Base-by-base conservation (phyloP, 2,797 vertebrate species). In the Poeciliopsis turneri region DNA sequence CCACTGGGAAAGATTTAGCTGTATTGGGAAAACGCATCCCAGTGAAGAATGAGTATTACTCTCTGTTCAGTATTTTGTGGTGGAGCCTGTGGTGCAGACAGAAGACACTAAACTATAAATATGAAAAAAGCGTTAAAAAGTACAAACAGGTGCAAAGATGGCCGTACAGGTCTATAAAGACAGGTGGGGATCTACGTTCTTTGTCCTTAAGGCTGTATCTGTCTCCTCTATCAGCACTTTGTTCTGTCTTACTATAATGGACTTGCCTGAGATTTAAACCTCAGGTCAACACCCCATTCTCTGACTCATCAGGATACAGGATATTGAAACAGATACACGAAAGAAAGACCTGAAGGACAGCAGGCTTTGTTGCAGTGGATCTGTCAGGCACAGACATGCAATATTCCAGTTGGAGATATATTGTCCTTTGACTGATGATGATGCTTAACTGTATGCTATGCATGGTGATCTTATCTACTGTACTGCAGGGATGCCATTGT, bases 291-390 rank as follows among this genome's bases (percentile, higher is more conserved):
- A 83, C 90, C 88, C 77, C 18, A 78, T 86, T 82, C 81, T 79
- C 81, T 78, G 76, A 81, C 92, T 92, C 93, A 90, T 93, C 91
- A 92, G 88, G 84, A 85, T 78, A 88, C 91, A 93, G 91, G 93
- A 95, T 93, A 94, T 93, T 94, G 90, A 93, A 93, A 93, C 82
- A 82, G 93, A 94, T 92, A 92, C 91, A 92, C 91, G 92, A 91
- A 87, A 92, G 41, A 70, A 88, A 73, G 79, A 90, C 87, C 85
- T 77, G 85, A 84, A 79, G 87, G 87, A 92, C 79, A 84, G 72
- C 88, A 85, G 84, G 81, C 88, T 81, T 88, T 86, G 82, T 57
- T 43, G 82, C 82, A 71, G 51, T 76, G 81, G 86, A 85, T 88
- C 75, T 73, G 53, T 73, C 51, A 71, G 68, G 15, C 80, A 61